Evolutionary conservation across 2,888 invertebrate species (phyloP).

Genomic region (Caenorhabditis japonica): DNA sequence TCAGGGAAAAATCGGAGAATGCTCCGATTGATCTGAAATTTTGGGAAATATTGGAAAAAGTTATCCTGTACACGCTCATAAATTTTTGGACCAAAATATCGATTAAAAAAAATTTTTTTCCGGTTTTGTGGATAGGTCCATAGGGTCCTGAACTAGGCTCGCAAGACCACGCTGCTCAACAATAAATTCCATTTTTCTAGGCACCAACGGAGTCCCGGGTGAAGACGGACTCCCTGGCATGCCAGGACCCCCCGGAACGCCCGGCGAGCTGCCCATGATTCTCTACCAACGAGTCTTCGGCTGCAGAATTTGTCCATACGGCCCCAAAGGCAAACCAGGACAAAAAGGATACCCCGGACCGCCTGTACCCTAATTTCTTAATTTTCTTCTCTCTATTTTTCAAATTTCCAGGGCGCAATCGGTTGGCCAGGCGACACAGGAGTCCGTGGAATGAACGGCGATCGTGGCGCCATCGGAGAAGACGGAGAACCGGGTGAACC

Average conservation of each 20-base stretch:
- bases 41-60: too few relatives aligned
- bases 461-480: constrained; percentile 41
- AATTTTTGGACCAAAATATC: too few relatives aligned
- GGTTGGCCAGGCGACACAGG: constrained; percentile 52
- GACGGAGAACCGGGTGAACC: constrained; percentile 41
- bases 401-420: constrained; percentile 25
- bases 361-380: too few relatives aligned
- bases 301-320: constrained; percentile 60
- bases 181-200: constrained; percentile 1
- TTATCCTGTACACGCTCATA: too few relatives aligned
- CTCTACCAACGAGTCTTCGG: constrained; percentile 53
- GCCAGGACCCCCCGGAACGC: constrained; percentile 40
- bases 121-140: too few relatives aligned
- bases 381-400: too few relatives aligned
- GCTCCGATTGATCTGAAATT: too few relatives aligned
- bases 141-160: too few relatives aligned
- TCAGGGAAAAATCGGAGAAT: too few relatives aligned
- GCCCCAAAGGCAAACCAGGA: constrained; percentile 59
- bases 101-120: too few relatives aligned
- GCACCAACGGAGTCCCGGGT: constrained; percentile 28
- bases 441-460: constrained; percentile 45
- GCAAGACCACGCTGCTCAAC: too few relatives aligned
- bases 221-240: constrained; percentile 47
- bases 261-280: constrained; percentile 51
- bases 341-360: constrained; percentile 34